A percentile compares a stretch with the other conserved stretches of the same genome.
phyloP scores from a whole-genome alignment of 2,888 invertebrate genomes.

The Acanthosoma haemorrhoidale region DNA sequence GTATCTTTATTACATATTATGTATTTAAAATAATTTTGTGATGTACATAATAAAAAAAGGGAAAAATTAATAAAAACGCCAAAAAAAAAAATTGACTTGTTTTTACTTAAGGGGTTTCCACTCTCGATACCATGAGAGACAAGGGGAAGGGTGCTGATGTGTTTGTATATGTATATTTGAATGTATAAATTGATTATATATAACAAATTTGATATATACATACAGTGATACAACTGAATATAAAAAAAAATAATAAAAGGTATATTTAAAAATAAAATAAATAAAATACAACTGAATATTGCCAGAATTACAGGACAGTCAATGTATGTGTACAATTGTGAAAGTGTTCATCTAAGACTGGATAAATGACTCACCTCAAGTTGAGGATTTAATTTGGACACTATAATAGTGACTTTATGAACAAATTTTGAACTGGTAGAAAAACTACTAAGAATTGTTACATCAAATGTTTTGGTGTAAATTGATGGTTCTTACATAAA shows the following conservation, averaged over 20 bases:
- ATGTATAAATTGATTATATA: constrained; percentile 3
- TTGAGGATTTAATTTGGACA: neutral
- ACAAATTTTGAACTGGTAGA: neutral
- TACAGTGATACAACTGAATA: constrained; percentile 7
- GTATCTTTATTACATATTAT: neutral
- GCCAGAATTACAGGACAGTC: neutral
- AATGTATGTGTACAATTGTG: neutral
- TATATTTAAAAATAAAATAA: neutral
- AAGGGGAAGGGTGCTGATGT: neutral
- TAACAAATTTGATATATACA: neutral
- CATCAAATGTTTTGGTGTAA: neutral
- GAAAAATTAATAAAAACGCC: neutral
- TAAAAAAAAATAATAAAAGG: no score
- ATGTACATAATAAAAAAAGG: constrained; percentile 15
- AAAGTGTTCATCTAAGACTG: constrained; percentile 3
- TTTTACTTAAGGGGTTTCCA: neutral
- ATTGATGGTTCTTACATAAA: neutral
- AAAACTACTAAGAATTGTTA: neutral
- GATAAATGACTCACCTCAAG: neutral
- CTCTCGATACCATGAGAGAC: neutral
- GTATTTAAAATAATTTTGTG: constrained; percentile 14
- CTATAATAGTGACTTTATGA: neutral
- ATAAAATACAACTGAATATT: neutral
- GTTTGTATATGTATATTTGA: neutral
- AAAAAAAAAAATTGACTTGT: neutral